Conservation (phyloP, 2,797 vertebrate species). For the Synaphobranchus kaupii region DNA sequence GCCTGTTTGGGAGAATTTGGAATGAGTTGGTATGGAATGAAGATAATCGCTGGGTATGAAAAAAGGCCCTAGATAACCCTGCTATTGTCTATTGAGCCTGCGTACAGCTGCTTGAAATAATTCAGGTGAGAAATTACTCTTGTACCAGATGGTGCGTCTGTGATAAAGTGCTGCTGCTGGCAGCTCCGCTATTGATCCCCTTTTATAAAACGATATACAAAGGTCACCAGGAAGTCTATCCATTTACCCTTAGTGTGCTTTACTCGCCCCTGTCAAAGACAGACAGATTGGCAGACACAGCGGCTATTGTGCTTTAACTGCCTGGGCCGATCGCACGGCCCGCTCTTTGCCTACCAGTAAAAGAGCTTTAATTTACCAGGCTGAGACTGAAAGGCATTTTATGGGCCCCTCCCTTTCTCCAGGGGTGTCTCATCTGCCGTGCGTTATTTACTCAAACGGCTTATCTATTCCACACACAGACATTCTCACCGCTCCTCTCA, state of each 20-base stretch:
- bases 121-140: conserved; percentile 42
- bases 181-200: conserved; percentile 54
- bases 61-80: background rate
- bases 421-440: conserved; percentile 50
- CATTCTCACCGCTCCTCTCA: conserved; percentile 14
- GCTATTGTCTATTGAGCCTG: conserved; percentile 13
- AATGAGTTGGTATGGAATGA: background rate
- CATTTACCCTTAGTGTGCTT: conserved; percentile 35
- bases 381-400: conserved; percentile 46
- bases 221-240: conserved; percentile 47
- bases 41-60: background rate
- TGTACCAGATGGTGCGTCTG: conserved; percentile 34
- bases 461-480: conserved; percentile 33
- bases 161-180: conserved; percentile 37
- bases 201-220: conserved; percentile 44
- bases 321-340: background rate
- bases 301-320: conserved; percentile 32
- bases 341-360: conserved; percentile 12
- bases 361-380: conserved; percentile 23
- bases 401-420: conserved; percentile 41
- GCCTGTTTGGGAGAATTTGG: background rate
- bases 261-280: conserved; percentile 20
- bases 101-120: background rate
- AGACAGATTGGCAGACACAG: conserved; percentile 35
- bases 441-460: conserved; percentile 46